Evolutionary conservation across 2,113 vertebrate species (phyloP), one percentile per base, ranked within the genome.

Genomic region (Tricholaema leucomelas): DNA sequence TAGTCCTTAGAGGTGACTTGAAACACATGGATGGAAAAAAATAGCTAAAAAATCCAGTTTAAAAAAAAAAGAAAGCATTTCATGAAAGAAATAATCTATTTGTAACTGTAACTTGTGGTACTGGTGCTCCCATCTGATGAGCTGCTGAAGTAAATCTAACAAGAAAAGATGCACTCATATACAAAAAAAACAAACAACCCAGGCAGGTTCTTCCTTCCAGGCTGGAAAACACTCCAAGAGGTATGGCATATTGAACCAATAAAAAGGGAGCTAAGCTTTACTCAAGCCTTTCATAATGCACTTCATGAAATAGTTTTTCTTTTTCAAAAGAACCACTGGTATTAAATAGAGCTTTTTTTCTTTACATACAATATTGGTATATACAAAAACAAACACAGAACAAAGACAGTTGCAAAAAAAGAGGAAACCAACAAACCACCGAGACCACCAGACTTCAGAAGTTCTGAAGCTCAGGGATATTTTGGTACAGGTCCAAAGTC

Each of bases 401-500:
- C 69, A 92, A 83, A 33, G 44, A 95, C 67, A 50, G 15, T 72
- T 14, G 33, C 7, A 35, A 36, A 10, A 84, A 46, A 52, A 40
- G 16, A 8, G 14, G 71, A n/a, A 35, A 23, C 4, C 9, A 9
- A 13, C 30, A 35, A 10, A 72, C n/a, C n/a, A n/a, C 14, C 8
- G 1, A 24, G 19, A 82, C 16, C 9, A 64, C 11, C 28, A n/a
- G 8, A 31, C 25, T 93, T 98, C 97, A 99, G 97, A 98, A 99
- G 97, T 98, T 98, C 82, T 98, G 98, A 70, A 99, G 98, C 91
- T 99, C 98, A 1, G 99, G 98, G 94, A 99, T 97, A 97, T 99
- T 98, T 88, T 95, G 97, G 97, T 98, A 99, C 65, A 99, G 97
- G 66, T 99, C 99, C 97, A 99, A 97, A 28, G 98, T 97, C 73